These are phyloP conservation scores for Ornithoptera priamus DNA, from an alignment of 2,888 invertebrate species.

Conservation along the genomic window DNA sequence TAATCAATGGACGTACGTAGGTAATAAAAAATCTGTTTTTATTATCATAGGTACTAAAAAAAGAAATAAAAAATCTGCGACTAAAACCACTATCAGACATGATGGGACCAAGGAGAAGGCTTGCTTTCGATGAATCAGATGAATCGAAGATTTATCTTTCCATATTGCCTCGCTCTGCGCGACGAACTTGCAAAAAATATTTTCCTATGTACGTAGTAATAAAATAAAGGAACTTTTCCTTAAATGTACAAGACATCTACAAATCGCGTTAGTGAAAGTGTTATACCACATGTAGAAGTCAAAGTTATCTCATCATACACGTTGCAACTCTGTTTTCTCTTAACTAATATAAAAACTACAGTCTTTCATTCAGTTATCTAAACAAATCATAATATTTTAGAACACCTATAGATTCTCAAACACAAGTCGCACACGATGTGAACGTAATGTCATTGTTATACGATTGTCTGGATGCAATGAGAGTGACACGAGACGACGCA, in stretches of 20 bases:
- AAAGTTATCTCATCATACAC: too few species aligned
- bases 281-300: too few species aligned
- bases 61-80: slow-evolving; percentile 59
- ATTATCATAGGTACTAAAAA: slow-evolving; percentile 50
- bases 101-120: slow-evolving; percentile 28
- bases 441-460: slow-evolving; percentile 60
- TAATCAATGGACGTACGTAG: too few species aligned
- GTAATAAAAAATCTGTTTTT: neutral
- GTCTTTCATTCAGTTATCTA: too few species aligned
- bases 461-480: slow-evolving; percentile 65
- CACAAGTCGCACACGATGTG: slow-evolving; percentile 47
- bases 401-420: slow-evolving; percentile 52
- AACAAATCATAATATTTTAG: slow-evolving; percentile 36
- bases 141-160: slow-evolving; percentile 52
- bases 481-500: slow-evolving; percentile 59
- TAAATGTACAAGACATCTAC: too few species aligned
- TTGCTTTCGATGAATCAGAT: slow-evolving; percentile 36
- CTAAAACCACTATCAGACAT: slow-evolving; percentile 56
- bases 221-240: too few species aligned
- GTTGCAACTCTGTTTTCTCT: too few species aligned
- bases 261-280: too few species aligned
- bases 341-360: too few species aligned
- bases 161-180: slow-evolving; percentile 43
- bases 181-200: slow-evolving; percentile 49
- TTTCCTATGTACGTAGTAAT: slow-evolving; percentile 62